Percentiles rank a stretch among this genome's conserved stretches.
Conservation (phyloP, 1,140 invertebrate species). For the Drosophila repleta region DNA sequence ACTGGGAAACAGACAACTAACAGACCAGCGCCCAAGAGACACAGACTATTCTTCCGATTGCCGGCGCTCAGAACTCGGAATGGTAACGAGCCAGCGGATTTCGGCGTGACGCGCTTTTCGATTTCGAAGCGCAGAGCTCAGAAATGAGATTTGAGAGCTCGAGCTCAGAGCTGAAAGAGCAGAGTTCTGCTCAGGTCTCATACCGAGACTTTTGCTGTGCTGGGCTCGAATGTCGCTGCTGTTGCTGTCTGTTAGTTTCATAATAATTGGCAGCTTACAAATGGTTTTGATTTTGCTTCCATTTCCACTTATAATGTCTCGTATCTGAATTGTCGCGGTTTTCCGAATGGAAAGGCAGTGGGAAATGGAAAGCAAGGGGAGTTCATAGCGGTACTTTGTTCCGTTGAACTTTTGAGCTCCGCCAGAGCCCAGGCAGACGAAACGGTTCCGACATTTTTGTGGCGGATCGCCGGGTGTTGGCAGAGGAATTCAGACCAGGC, state of each 20-base stretch:
- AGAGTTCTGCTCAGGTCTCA: not conserved
- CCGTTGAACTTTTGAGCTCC: conserved; percentile 60
- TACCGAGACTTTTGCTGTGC: conserved; percentile 10
- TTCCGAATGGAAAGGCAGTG: conserved; percentile 8
- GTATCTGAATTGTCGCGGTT: conserved; percentile 46
- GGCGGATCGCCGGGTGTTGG: conserved; percentile 42
- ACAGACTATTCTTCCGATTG: conserved; percentile 55
- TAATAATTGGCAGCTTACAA: conserved; percentile 82
- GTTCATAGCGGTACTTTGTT: conserved; percentile 64
- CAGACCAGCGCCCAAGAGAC: conserved; percentile 28
- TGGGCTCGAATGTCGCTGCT: conserved; percentile 62
- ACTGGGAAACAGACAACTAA: conserved; percentile 12
- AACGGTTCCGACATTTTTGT: conserved; percentile 53
- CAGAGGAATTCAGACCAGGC: conserved; percentile 28
- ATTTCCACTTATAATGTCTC: conserved; percentile 39
- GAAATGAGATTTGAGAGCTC: conserved; percentile 1
- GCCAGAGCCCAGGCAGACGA: conserved; percentile 5
- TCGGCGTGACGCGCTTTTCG: conserved; percentile 76
- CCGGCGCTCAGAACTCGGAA: conserved; percentile 65
- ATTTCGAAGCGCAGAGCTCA: conserved; percentile 27
- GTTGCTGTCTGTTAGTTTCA: conserved; percentile 70
- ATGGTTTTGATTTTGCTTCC: conserved; percentile 74
- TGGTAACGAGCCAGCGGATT: conserved; percentile 71
- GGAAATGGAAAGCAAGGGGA: not conserved
- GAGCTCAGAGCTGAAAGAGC: not conserved